A percentile compares a stretch with the other conserved stretches of the same genome.
Evolutionary conservation across 2,797 vertebrate genomes (phyloP).

Genomic region (Triplophysa bombifrons): DNA sequence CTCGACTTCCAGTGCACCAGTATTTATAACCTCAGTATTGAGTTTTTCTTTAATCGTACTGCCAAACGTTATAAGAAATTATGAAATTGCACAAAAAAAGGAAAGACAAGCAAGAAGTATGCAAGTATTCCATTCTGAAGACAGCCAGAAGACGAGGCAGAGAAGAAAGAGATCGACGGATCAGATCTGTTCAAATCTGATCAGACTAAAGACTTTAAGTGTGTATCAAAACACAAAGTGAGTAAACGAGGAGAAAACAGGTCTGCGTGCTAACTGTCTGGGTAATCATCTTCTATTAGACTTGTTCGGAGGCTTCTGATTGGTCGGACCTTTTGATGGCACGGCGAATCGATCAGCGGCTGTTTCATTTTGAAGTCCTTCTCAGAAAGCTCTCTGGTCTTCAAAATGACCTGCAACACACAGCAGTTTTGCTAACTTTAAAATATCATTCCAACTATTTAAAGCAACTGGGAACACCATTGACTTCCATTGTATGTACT

Average conservation of each 20-base stretch:
- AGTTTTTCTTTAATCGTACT: neutral
- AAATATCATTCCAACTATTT: neutral
- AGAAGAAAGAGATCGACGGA: conserved; percentile 23
- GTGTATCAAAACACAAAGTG: conserved; percentile 9
- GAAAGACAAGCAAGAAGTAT: neutral
- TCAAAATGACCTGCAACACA: conserved; percentile 86
- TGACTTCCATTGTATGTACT: too few relatives aligned
- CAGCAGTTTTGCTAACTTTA: neutral
- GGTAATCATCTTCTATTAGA: conserved; percentile 8
- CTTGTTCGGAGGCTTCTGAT: conserved; percentile 15
- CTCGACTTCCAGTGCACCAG: neutral
- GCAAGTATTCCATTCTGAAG: neutral
- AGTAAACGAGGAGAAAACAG: conserved; percentile 24
- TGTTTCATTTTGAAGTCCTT: conserved; percentile 91
- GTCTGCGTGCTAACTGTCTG: conserved; percentile 34
- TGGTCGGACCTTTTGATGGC: conserved; percentile 88
- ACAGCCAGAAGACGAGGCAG: conserved; percentile 1
- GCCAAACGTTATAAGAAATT: neutral
- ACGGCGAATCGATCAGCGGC: conserved; percentile 88
- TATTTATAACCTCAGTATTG: neutral
- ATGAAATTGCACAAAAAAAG: too few relatives aligned
- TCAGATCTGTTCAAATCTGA: conserved; percentile 51
- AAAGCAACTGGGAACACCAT: too few relatives aligned
- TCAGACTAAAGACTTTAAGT: conserved; percentile 32
- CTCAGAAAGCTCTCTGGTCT: conserved; percentile 90